Evolutionary conservation across 2,113 vertebrate species (phyloP).

Genomic region (Halcyon malimbica): DNA sequence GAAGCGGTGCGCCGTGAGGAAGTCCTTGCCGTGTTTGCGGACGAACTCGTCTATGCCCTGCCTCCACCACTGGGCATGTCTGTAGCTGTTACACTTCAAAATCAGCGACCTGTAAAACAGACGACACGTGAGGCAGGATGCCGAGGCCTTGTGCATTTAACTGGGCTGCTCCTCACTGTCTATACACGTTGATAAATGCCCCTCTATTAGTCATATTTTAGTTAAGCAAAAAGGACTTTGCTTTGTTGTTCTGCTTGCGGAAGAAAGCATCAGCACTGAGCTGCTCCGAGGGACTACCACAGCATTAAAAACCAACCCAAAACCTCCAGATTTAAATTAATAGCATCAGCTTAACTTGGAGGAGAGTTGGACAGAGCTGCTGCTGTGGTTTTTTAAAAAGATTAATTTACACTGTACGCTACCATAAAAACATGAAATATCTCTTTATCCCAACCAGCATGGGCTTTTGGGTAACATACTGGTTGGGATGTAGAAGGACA

Average conservation of each 20-base stretch:
- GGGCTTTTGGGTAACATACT: not conserved
- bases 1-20: constrained; percentile 90
- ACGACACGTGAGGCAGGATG: accelerated
- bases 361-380: not conserved
- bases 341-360: not conserved
- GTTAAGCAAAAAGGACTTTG: not conserved
- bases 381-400: not conserved
- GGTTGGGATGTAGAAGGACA: not conserved
- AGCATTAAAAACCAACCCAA: not conserved
- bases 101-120: constrained; percentile 83
- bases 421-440: not conserved
- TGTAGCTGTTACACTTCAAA: constrained; percentile 93
- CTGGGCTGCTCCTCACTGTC: not conserved
- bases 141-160: not conserved
- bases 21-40: constrained; percentile 83
- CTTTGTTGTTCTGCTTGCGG: not conserved
- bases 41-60: constrained; percentile 91
- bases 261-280: not conserved
- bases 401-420: not conserved
- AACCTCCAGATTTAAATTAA: not conserved
- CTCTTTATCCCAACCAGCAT: not conserved
- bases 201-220: not conserved
- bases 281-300: not conserved
- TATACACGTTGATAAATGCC: accelerated
- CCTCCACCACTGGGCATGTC: constrained; percentile 96